phyloP scores from a whole-genome alignment of 2,797 vertebrate species.

The Columba guinea region DNA sequence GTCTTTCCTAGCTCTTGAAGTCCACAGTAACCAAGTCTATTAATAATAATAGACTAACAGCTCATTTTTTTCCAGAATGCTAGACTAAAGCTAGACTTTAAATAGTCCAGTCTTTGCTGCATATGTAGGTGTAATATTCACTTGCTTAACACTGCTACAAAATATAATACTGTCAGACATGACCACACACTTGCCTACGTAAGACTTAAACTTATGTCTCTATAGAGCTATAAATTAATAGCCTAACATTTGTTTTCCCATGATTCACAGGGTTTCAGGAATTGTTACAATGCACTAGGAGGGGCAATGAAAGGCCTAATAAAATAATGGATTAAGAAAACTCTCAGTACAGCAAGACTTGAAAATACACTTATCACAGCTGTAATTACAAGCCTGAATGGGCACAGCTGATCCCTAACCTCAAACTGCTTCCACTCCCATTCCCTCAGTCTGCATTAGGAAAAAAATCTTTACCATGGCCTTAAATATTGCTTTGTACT shows the following conservation, averaged over 20 bases:
- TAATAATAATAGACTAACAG: neutral
- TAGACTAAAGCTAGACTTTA: neutral
- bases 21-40: neutral
- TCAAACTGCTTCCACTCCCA: neutral
- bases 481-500: slow-evolving; percentile 14
- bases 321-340: slow-evolving; percentile 46
- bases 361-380: slow-evolving; percentile 28
- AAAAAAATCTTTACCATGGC: neutral
- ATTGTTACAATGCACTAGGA: neutral
- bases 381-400: slow-evolving; percentile 47
- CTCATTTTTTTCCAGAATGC: neutral
- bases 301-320: neutral
- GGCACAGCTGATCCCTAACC: slow-evolving; percentile 38
- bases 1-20: neutral
- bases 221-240: neutral
- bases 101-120: neutral
- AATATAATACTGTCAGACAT: neutral
- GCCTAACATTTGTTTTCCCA: neutral
- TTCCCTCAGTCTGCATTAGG: neutral
- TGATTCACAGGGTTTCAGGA: slow-evolving; percentile 2
- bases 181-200: neutral
- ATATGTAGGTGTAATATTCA: neutral
- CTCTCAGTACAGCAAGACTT: neutral
- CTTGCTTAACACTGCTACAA: neutral
- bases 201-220: neutral